Percentiles rank a stretch among this genome's conserved stretches.
These are phyloP conservation scores for Thereva nobilitata DNA, from an alignment of 2,888 invertebrate genomes.

Conservation along the genomic window DNA sequence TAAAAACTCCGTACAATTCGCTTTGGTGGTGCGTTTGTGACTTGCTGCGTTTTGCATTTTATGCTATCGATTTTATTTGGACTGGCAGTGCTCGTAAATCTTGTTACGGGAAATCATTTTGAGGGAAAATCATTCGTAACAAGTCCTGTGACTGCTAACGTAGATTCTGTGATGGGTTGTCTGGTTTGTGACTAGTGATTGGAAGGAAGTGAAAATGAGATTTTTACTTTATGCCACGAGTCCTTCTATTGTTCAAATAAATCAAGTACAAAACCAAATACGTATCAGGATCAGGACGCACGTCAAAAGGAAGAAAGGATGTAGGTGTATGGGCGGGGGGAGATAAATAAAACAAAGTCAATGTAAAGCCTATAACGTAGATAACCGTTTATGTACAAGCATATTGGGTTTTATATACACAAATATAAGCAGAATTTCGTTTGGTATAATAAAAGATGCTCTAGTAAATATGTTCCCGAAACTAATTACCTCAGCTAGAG, in stretches of 20 bases:
- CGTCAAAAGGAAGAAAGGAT: conserved; percentile 7
- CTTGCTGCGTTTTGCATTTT: conserved; percentile 4
- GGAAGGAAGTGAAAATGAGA: too few species aligned
- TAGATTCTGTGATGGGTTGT: too few species aligned
- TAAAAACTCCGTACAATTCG: too few species aligned
- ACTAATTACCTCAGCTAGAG: conserved; percentile 24
- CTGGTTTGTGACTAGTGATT: too few species aligned
- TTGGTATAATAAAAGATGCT: too few species aligned
- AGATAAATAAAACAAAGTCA: neutral
- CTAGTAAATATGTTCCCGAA: conserved; percentile 19
- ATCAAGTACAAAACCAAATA: conserved; percentile 4
- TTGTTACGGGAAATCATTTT: conserved; percentile 10
- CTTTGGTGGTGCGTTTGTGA: neutral
- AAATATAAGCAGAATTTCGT: too few species aligned
- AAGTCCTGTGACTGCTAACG: too few species aligned
- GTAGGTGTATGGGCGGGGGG: neutral
- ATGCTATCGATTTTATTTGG: conserved; percentile 3
- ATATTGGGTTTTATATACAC: too few species aligned
- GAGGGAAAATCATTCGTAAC: neutral
- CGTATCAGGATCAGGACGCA: neutral
- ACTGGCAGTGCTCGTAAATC: conserved; percentile 4
- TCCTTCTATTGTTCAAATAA: conserved; percentile 5
- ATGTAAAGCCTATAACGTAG: too few species aligned
- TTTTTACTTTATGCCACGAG: too few species aligned
- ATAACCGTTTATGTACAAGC: too few species aligned